Conservation (phyloP, 2,888 invertebrate species). For the Nymphalis urticae region DNA sequence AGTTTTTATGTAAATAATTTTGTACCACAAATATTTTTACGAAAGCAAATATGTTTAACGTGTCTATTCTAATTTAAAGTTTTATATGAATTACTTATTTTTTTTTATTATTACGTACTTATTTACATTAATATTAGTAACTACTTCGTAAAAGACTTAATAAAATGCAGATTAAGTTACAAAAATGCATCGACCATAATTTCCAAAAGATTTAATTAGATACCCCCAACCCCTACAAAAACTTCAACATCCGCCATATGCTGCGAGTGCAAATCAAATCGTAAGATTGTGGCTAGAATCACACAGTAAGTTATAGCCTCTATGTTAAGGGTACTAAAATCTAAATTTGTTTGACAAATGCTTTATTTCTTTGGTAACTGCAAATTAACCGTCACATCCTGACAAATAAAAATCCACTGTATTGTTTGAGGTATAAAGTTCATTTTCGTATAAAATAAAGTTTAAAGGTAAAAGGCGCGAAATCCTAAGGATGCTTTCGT, state of each 20-base stretch:
- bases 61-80: too few relatives aligned
- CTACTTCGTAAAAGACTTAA: background rate
- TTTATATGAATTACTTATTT: too few relatives aligned
- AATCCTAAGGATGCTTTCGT: conserved; percentile 24
- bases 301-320: too few relatives aligned
- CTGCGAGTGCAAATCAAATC: conserved; percentile 48
- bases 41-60: too few relatives aligned
- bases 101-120: too few relatives aligned
- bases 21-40: too few relatives aligned
- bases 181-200: conserved; percentile 5
- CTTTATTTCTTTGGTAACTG: background rate
- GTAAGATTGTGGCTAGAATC: background rate
- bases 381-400: background rate
- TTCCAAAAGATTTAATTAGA: conserved; percentile 28
- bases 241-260: conserved; percentile 59
- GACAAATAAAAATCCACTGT: background rate
- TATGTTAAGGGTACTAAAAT: background rate
- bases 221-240: conserved; percentile 55
- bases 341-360: background rate
- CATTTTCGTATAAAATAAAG: background rate
- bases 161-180: conserved; percentile 1
- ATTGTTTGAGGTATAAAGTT: background rate
- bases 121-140: too few relatives aligned
- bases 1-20: too few relatives aligned
- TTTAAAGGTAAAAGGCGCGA: conserved; percentile 21